Conservation (phyloP, 2,113 vertebrate species). For the Corythornis madagascariensis region DNA sequence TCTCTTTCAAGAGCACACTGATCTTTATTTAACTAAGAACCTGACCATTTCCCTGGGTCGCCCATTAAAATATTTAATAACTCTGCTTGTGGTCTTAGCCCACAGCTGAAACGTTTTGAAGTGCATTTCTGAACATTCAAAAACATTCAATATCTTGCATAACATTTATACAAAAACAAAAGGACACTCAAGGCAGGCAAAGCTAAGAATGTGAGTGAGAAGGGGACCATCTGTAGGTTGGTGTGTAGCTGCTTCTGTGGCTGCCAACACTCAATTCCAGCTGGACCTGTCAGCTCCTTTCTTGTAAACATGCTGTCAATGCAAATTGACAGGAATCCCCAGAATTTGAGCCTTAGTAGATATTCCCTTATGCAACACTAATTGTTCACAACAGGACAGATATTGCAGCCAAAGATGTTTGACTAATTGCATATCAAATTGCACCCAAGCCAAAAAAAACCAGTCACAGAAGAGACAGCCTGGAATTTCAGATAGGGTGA, state of each 20-base stretch:
- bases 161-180: background rate
- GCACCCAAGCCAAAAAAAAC: conserved; percentile 2
- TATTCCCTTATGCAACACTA: background rate
- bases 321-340: conserved; percentile 26
- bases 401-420: background rate
- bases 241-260: background rate
- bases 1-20: background rate
- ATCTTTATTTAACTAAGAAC: background rate
- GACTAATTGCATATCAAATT: conserved; percentile 47
- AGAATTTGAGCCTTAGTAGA: background rate
- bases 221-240: background rate
- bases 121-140: background rate
- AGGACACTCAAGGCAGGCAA: background rate
- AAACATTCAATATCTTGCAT: background rate
- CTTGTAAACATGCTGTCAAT: background rate
- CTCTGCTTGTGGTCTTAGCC: background rate
- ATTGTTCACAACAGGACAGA: conserved; percentile 34
- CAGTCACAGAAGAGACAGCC: background rate
- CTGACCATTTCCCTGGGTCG: background rate
- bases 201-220: background rate
- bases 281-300: conserved; percentile 2
- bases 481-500: background rate
- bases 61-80: background rate
- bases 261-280: conserved; percentile 2
- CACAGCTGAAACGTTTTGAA: background rate